Base-by-base conservation (phyloP, 2,797 vertebrate species). In the Spinus pinus region DNA sequence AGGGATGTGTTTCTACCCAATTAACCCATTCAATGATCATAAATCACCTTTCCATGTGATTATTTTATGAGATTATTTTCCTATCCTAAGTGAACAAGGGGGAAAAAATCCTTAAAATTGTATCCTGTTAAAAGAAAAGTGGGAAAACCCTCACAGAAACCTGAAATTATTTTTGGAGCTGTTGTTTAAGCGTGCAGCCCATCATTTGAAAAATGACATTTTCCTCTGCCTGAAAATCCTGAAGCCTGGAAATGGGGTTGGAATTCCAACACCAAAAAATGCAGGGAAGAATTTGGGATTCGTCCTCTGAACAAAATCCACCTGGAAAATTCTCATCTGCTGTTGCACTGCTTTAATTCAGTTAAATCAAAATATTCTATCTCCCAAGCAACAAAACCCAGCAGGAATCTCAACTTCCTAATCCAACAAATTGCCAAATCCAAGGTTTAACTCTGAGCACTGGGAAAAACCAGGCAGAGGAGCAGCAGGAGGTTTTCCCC, bases 401-500 rank as follows among this genome's bases (percentile, higher is more conserved):
- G 58, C 74, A 60, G 54, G 81, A 91, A 82, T 19, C 60, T 89
- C 56, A 56, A 22, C 7, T 88, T 88, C 31, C 47, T 44, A 71
- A 84, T 86, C 58, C 86, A 88, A 41, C 47, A 50, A 79, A 54
- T 88, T 62, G 14, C 62, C 73, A 81, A 88, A 86, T 71, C 47
- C 66, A 37, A 80, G 54, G 10, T 84, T 95, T 75, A 51, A 66
- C 22, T 79, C 24, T 9, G 37, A 92, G 62, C n/a, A 65, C 18
- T 5, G 1, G 0, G 53, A 41, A 50, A 67, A 95, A 22, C 1
- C 42, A 30, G 3, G 50, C 53, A 73, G 53, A 88, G 57, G 13
- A 79, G 61, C 64, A 88, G 35, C 27, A 33, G 35, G 35, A 47
- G 39, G 11, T 62, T 90, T 92, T 50, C 54, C 58, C 35, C 33